Evolutionary conservation across 1,140 invertebrate species (phyloP).

Genomic region (Pentalonia nigronervosa): DNA sequence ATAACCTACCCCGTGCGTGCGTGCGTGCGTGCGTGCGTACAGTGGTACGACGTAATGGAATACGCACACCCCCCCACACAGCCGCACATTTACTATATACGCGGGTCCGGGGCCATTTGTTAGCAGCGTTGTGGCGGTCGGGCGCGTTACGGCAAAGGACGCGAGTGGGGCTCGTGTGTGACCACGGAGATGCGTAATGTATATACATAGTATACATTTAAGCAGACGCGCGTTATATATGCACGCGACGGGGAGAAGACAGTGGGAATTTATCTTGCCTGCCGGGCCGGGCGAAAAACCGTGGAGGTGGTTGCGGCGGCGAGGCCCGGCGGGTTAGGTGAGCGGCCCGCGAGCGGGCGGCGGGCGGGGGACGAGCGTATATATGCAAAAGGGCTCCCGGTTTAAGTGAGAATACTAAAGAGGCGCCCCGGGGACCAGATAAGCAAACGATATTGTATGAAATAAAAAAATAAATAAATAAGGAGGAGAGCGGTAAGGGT

Average conservation of each 20-base stretch:
- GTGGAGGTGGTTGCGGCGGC: not conserved
- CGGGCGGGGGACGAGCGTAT: not conserved
- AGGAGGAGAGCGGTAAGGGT: not conserved
- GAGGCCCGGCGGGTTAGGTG: too few species aligned
- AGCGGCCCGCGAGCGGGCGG: too few species aligned
- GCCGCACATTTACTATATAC: not conserved
- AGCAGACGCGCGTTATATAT: conserved; percentile 41
- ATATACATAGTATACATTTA: conserved; percentile 15
- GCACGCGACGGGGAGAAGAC: conserved; percentile 21
- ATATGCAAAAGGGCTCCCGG: conserved; percentile 55
- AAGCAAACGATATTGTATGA: conserved; percentile 58
- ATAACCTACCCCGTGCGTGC: not conserved
- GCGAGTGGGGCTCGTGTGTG: conserved; percentile 43
- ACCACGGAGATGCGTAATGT: conserved; percentile 23
- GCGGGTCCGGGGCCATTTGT: conserved; percentile 48
- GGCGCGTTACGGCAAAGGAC: not conserved
- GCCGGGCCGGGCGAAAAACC: not conserved
- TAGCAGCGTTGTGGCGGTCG: not conserved
- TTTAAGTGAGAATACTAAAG: conserved; percentile 58
- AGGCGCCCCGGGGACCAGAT: conserved; percentile 56
- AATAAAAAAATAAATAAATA: conserved; percentile 42
- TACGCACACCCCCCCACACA: not conserved
- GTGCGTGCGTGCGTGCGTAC: not conserved
- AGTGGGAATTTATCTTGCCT: conserved; percentile 56
- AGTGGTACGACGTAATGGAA: not conserved